phyloP scores from a whole-genome alignment of 1,140 invertebrate species.

The Chymomyza costata region DNA sequence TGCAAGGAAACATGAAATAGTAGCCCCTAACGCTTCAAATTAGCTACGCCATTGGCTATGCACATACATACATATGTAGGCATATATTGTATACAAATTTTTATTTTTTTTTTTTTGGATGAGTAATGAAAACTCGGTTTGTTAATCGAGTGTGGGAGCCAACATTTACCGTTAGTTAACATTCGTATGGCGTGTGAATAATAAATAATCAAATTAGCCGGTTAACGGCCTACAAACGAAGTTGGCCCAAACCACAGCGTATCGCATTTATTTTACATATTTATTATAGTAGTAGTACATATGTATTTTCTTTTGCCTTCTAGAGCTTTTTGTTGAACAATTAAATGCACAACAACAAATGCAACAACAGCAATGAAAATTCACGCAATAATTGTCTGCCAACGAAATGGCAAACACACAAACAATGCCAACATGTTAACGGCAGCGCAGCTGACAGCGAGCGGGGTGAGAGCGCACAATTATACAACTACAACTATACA shows the following conservation, averaged over 20 bases:
- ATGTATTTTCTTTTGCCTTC: slow-evolving; percentile 17
- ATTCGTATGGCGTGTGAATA: slow-evolving; percentile 27
- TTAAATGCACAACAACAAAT: slow-evolving; percentile 7
- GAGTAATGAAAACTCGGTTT: no score
- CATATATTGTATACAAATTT: no score
- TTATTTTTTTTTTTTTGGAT: no score
- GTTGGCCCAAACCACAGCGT: slow-evolving; percentile 22
- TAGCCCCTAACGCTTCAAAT: no score
- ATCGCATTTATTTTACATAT: no score
- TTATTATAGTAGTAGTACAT: no score
- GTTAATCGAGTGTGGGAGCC: neutral
- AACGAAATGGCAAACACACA: slow-evolving; percentile 6
- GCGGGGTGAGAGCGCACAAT: no score
- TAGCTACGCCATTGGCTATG: no score
- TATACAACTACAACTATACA: no score
- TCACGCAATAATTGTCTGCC: slow-evolving; percentile 58
- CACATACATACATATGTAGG: no score
- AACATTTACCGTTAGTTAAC: slow-evolving; percentile 1
- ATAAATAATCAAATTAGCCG: slow-evolving; percentile 16
- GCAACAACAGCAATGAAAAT: slow-evolving; percentile 31
- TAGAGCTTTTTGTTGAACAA: slow-evolving; percentile 11
- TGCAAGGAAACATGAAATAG: no score
- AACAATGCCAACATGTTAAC: slow-evolving; percentile 9
- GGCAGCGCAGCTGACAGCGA: neutral
- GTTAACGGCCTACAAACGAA: slow-evolving; percentile 19